Evolutionary conservation across 2,888 invertebrate genomes (phyloP).

Genomic region (Mactromeris polynyma): DNA sequence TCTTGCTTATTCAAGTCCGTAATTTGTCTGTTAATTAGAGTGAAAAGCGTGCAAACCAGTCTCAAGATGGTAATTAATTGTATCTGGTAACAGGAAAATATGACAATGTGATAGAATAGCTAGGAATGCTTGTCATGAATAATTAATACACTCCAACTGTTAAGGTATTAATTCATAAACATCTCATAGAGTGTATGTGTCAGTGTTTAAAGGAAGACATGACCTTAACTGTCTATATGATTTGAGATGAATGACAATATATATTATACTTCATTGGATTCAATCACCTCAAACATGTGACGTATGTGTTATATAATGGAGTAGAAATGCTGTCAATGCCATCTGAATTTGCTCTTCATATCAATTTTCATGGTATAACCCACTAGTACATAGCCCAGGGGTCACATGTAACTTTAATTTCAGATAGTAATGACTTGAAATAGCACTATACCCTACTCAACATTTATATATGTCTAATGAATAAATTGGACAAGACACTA

Average conservation of each 20-base stretch:
- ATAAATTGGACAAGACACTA: too few species aligned
- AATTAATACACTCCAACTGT: not conserved
- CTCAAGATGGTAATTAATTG: not conserved
- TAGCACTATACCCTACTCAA: too few species aligned
- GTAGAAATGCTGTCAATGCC: too few species aligned
- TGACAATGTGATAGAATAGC: not conserved
- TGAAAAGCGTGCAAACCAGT: not conserved
- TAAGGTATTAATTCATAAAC: not conserved
- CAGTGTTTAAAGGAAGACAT: not conserved
- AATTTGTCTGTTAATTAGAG: slow-evolving; percentile 2
- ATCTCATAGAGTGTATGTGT: not conserved
- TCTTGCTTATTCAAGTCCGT: not conserved
- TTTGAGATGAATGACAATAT: not conserved
- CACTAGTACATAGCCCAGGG: too few species aligned
- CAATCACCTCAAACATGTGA: too few species aligned
- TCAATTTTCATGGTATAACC: too few species aligned
- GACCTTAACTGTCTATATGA: not conserved
- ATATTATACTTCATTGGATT: not conserved
- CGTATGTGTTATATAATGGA: too few species aligned
- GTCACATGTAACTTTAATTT: too few species aligned
- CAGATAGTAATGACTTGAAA: too few species aligned
- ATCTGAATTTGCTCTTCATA: too few species aligned
- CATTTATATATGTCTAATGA: too few species aligned
- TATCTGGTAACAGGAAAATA: not conserved
- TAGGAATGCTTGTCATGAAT: not conserved